Base-by-base conservation (phyloP, 2,888 invertebrate species). In the Drosophila mercatorum region DNA sequence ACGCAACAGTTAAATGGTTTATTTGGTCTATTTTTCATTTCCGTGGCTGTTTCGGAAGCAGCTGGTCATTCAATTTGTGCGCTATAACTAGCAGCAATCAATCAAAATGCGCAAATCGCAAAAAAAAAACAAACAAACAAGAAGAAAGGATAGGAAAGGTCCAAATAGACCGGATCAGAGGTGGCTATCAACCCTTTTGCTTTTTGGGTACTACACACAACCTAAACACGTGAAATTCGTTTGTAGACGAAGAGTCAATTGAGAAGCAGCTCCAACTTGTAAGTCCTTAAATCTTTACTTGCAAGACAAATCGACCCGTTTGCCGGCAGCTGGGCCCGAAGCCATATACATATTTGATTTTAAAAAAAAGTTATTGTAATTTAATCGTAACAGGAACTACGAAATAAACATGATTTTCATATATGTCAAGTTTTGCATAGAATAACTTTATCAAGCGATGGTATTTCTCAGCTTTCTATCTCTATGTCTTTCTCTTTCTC, bases 21-120 rank as follows among this genome's bases (percentile, higher is more conserved):
- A 81, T 70, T 73, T 67, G 67, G 78, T 58, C 75, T 78, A 81
- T 81, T 81, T 81, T 81, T 81, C 81, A 81, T 75, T 72, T 75
- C 81, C 77, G 70, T 58, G 71, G 57, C 49, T 43, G 67, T 28
- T 28, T 44, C 43, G 52, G 28, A 75, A 80, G 75, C 75, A 80
- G 74, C 81, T 81, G 80, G 81, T 73, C 80, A 81, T 80, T 78
- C 78, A 75, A 81, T 80, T 81, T 81, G 80, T 78, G 72, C 58
- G 34, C 68, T 64, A 71, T 73, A 78, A 79, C 80, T 76, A 77
- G 76, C 80, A 68, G 77, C 77, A 72, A 81, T 81, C 80, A 81
- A 81, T 81, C 81, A 81, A 81, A 80, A 78, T 71, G 69, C 61
- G 51, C 34, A 51, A 51, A 51, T 36, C 51, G 34, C 51, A 51